These are phyloP conservation scores for Siniperca obscura DNA, from an alignment of 2,797 vertebrate genomes.

Conservation along the genomic window DNA sequence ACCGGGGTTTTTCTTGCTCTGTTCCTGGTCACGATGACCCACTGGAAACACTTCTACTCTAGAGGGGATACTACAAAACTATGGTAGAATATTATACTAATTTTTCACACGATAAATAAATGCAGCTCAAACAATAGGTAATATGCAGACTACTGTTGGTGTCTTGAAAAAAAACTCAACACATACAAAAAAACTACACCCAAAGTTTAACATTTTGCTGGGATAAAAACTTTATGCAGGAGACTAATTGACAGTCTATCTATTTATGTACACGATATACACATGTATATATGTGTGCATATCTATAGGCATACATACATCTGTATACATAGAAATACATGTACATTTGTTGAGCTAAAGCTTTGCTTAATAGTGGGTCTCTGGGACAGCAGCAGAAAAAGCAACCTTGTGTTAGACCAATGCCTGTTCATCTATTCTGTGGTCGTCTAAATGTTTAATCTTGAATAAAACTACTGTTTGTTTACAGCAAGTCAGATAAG, in stretches of 20 bases:
- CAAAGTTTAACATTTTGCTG: constrained; percentile 31
- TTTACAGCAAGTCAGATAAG: constrained; percentile 72
- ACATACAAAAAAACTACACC: constrained; percentile 17
- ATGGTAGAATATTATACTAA: constrained; percentile 8
- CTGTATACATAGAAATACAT: constrained; percentile 49
- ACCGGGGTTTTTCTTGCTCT: constrained; percentile 66
- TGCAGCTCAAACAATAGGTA: constrained; percentile 47
- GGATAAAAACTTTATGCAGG: constrained; percentile 57
- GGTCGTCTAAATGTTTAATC: constrained; percentile 84
- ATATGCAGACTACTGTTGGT: constrained; percentile 58
- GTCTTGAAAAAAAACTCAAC: constrained; percentile 41
- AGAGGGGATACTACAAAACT: constrained; percentile 34
- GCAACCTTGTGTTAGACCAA: constrained; percentile 76
- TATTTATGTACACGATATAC: constrained; percentile 49
- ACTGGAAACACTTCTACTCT: constrained; percentile 67
- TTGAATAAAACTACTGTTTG: constrained; percentile 82
- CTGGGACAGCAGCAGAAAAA: constrained; percentile 74
- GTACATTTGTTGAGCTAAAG: constrained; percentile 64
- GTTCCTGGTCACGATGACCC: constrained; percentile 66
- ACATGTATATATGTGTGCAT: constrained; percentile 37
- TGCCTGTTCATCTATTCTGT: constrained; percentile 85
- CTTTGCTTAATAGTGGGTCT: constrained; percentile 71
- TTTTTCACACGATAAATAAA: constrained; percentile 43
- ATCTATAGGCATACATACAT: constrained; percentile 44
- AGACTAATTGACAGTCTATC: constrained; percentile 53